phyloP scores from a whole-genome alignment of 2,888 invertebrate species.

The Argyresthia albistria region DNA sequence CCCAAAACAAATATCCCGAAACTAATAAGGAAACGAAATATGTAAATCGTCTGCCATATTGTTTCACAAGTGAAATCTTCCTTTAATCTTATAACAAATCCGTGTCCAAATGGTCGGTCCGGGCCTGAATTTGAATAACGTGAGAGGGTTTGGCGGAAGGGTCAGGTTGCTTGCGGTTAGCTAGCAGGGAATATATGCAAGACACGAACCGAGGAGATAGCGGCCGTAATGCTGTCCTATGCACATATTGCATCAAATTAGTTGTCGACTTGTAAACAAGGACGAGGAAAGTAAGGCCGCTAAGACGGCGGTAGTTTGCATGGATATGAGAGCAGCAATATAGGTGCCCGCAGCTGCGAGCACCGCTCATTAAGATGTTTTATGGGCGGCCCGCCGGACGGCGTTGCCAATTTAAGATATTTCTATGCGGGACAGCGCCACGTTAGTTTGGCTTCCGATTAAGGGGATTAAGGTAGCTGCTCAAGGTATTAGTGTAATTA shows the following conservation, averaged over 20 bases:
- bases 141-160: constrained; percentile 59
- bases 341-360: constrained; percentile 68
- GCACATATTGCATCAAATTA: constrained; percentile 75
- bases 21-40: constrained; percentile 74
- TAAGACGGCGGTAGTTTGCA: constrained; percentile 71
- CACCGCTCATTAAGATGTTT: constrained; percentile 74
- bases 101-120: constrained; percentile 71
- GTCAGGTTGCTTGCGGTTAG: constrained; percentile 52
- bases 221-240: constrained; percentile 68
- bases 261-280: constrained; percentile 71
- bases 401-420: constrained; percentile 71
- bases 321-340: constrained; percentile 72
- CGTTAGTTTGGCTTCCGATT: constrained; percentile 71
- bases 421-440: constrained; percentile 68
- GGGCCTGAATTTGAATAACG: constrained; percentile 59
- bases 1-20: constrained; percentile 72
- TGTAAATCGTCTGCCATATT: constrained; percentile 72
- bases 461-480: constrained; percentile 67
- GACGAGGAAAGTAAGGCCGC: constrained; percentile 62
- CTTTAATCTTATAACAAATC: constrained; percentile 75
- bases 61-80: constrained; percentile 74
- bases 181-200: constrained; percentile 61
- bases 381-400: constrained; percentile 70
- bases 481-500: constrained; percentile 68
- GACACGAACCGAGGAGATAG: constrained; percentile 68